Base-by-base conservation (phyloP, 2,888 invertebrate genomes). In the Xanthorhoe designata region DNA sequence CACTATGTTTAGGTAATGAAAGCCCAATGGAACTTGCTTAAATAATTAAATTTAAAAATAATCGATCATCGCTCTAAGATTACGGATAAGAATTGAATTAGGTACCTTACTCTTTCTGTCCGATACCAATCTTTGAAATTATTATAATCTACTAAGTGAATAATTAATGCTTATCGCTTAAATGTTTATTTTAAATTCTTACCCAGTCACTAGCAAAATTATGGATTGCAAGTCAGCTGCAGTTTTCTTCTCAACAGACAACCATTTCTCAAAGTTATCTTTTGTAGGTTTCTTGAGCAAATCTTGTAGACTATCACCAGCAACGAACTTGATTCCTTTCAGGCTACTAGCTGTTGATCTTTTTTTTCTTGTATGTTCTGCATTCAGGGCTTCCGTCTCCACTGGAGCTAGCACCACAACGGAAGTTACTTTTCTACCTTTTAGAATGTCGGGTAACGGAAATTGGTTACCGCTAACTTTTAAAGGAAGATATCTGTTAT, bases 361-460 rank as follows among this genome's bases (percentile, higher is more conserved):
- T 79, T 95, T 94, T 61, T 90, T 89, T 76, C 95, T 92, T 66
- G 86, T 82, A 76, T 94, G 94, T 52, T 87, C 90, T 61, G 75
- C 79, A 68, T 86, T 88, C 65, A 95, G 86, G 75, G 94, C 94
- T 81, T 95, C 95, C 65, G 96, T 96, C 83, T 96, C 96, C 1
- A 97, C 96, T 0, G 97, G 97, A 2, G 97, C 97, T 70, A 98
- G 85, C 0, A 97, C 97, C 0, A 98, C 97, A 1, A 98, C 97
- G 80, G 97, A 97, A 9, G 97, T 95, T n/a, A 98, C 95, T 82
- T 94, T 96, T 79, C 96, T 96, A 55, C 96, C 97, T 78, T 94
- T 94, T 24, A 98, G 86, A 24, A 95, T 96, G 80, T 97, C 96
- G 3, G 97, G 97, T 59, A 97, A 94, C 3, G 98, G 97, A 81